Base-by-base conservation (phyloP, 1,140 invertebrate species). In the Drepana arcuata region DNA sequence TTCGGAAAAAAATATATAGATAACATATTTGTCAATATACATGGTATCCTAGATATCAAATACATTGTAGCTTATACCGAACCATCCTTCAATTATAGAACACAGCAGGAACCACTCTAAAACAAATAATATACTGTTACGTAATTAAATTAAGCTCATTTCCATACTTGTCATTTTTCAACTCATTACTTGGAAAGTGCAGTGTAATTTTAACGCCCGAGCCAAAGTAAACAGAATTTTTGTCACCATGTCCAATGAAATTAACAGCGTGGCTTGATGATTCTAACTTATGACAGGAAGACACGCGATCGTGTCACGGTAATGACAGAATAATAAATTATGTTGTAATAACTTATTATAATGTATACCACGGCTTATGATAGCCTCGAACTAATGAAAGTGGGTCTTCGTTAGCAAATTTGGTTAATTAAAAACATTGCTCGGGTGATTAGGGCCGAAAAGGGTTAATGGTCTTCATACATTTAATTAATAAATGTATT, bases 281-380 rank as follows among this genome's bases (percentile, higher is more conserved):
- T 41, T 51, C 34, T 77, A 61, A 81, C 69, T 81, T 81, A 81
- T 78, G 77, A 81, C 60, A 36, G 27, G 40, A 26, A 14, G 48
- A 40, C 77, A 81, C 71, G 77, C 77, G 57, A 81, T 40, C 60
- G 58, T 57, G 71, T 74, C 69, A 70, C 41, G 41, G 65, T 80
- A 81, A 81, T 72, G 77, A 81, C 72, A 81, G 68, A 65, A 77
- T 78, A 78, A 81, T 81, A 81, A 81, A 81, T 81, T 74, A 78
- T 71, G 58, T 53, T 62, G 66, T 78, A 81, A 81, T 81, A 78
- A 81, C 48, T 77, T 72, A 77, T 69, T 71, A 73, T 78, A 77
- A 73, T 77, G 70, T 65, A 46, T 49, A 53, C 55, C 44, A 46
- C 45, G 57, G 46, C 55, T 56, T 66, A 60, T 53, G 57, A 61